A percentile compares a stretch with the other conserved stretches of the same genome.
phyloP scores from a whole-genome alignment of 2,113 vertebrate genomes.

The Eulemur macaco region DNA sequence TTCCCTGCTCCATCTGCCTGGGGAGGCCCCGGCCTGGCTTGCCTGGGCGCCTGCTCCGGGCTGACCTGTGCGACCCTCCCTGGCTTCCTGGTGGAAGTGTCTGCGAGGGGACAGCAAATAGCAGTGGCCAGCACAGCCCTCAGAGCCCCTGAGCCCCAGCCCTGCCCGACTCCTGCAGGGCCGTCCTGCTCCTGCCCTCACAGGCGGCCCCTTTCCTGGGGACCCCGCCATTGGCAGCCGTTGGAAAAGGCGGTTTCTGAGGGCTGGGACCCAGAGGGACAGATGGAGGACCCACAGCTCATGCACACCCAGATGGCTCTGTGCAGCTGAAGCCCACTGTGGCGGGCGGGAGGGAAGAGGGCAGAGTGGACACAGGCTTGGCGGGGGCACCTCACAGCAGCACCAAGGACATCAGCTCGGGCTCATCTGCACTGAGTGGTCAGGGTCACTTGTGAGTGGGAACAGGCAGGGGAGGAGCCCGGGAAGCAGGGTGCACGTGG shows the following conservation, averaged over 20 bases:
- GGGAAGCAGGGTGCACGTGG: background rate
- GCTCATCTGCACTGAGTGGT: too few species aligned
- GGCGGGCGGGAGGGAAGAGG: rapidly evolving
- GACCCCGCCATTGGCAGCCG: background rate
- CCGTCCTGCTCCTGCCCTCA: background rate
- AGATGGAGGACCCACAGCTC: rapidly evolving
- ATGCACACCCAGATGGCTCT: background rate
- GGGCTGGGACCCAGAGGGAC: background rate
- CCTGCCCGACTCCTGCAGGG: background rate
- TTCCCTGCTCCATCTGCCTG: background rate
- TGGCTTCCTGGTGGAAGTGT: background rate
- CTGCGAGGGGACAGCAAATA: background rate
- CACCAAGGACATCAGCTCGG: rapidly evolving
- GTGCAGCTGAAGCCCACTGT: background rate
- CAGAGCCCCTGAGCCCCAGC: background rate
- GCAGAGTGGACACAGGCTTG: rapidly evolving
- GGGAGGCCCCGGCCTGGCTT: background rate
- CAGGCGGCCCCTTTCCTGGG: background rate
- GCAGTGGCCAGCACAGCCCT: background rate
- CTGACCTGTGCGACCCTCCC: background rate
- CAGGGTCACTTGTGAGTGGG: background rate
- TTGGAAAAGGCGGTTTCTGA: background rate
- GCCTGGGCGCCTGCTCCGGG: too few species aligned
- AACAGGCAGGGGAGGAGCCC: background rate
- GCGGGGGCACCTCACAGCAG: background rate